These are phyloP conservation scores for Zaprionus bogoriensis DNA, from an alignment of 2,888 invertebrate genomes.

Conservation along the genomic window DNA sequence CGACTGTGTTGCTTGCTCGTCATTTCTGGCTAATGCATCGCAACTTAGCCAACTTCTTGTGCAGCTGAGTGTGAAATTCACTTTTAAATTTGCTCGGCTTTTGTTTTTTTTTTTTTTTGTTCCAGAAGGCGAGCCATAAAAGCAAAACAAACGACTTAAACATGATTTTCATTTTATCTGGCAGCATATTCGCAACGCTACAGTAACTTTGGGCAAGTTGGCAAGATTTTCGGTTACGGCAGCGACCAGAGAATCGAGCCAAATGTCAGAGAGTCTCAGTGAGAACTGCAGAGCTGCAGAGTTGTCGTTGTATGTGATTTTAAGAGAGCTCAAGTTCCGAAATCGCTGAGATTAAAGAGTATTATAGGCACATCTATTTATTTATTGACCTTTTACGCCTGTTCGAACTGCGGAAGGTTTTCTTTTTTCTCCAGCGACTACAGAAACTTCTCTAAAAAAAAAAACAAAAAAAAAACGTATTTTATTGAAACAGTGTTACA, in stretches of 20 bases:
- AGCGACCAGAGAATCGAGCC: neutral
- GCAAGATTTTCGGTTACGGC: conserved; percentile 1
- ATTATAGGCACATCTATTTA: no score
- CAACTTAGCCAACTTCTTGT: conserved; percentile 55
- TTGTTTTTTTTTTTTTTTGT: conserved; percentile 10
- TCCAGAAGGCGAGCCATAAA: conserved; percentile 10
- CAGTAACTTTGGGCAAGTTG: conserved; percentile 43
- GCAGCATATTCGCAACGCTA: conserved; percentile 47
- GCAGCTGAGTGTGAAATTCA: conserved; percentile 63
- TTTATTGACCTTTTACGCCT: no score
- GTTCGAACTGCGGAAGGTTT: neutral
- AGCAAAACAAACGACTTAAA: conserved; percentile 34
- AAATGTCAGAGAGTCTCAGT: no score
- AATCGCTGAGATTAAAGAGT: neutral
- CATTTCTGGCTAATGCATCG: conserved; percentile 45
- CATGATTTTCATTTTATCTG: conserved; percentile 53
- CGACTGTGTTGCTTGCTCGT: neutral
- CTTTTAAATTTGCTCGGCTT: conserved; percentile 41
- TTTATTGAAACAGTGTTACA: neutral
- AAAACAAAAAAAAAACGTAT: neutral
- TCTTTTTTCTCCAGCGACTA: neutral
- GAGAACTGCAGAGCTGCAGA: no score
- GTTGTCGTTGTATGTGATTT: no score
- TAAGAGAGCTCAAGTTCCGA: neutral
- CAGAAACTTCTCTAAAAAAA: neutral